Evolutionary conservation across 2,888 invertebrate species (phyloP), one percentile per base, ranked within the genome.

Genomic region (Melanargia galathea): DNA sequence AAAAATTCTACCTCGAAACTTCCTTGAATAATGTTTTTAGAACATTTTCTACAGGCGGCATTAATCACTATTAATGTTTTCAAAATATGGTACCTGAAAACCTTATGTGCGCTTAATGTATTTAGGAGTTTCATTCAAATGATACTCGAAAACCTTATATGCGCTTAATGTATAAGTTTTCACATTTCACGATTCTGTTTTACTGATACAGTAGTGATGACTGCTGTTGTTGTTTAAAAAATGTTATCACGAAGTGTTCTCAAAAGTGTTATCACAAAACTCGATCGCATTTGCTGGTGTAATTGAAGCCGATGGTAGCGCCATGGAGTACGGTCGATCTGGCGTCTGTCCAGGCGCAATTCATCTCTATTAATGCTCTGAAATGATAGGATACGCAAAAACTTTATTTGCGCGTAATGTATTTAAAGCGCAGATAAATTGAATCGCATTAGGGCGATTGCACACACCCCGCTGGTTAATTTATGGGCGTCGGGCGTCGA

Each of bases 281-380:
- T 64, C 60, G 62, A 58, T 26, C 20, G 0, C n/a, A n/a, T 20
- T 18, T 46, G 46, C 49, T 24, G 22, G 10, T 11, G 26, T 24
- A 57, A 22, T 30, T 77, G 73, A 73, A 73, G 73, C 63, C 65
- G 60, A 26, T 65, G 67, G 83, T 83, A 82, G 59, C 30, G 52
- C 33, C 51, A 46, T 65, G 71, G 73, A 68, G 67, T 67, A 73
- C 72, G 73, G 72, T 69, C 70, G 68, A 70, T 71, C 80, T 89
- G 89, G 89, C 87, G 76, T 76, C 73, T 74, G 70, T 87, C 90
- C 90, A 89, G 80, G 73, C 75, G 75, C 81, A 75, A 87, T 89
- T 81, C 80, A 83, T 89, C 86, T 81, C 86, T 81, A 88, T 89
- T 90, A 89, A 77, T 80, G 79, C 76, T 79, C 81, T 77, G 81